Evolutionary conservation across 2,888 invertebrate species (phyloP), one percentile per base, ranked within the genome.

Genomic region (Orthosia gracilis): DNA sequence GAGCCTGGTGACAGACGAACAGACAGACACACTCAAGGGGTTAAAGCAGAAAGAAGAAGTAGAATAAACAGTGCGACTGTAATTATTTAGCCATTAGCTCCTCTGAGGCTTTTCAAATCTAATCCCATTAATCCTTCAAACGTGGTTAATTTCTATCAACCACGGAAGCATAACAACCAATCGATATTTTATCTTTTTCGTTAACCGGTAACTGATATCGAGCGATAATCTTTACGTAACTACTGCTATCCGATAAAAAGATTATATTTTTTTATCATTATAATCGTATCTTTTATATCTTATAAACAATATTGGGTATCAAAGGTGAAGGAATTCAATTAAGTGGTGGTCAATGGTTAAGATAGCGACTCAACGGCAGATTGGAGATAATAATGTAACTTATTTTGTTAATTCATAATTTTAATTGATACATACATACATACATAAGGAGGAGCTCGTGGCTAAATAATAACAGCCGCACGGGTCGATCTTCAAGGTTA

Each of bases 211-310:
- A 59, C 55, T 31, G 40, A 81, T 72, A 68, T 1, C 5, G 18
- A 21, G 0, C 40, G 70, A 70, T 76, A 77, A 77, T 54, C 13
- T 61, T 65, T 61, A 82, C 68, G 62, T 58, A 82, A 72, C 78
- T 69, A 74, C 68, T 50, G 50, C 1, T 26, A 23, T 5, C n/a
- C 26, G 80, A 78, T 78, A 73, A 64, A 15, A 12, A 62, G 11
- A 72, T 78, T 55, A 59, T 52, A 4, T 17, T 5, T 50, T 17
- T 5, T 50, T 63, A 80, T 77, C 80, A 61, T n/a, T 3, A 73
- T 65, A 61, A 77, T 79, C 61, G 50, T 62, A 62, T 75, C 59
- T 76, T 69, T 71, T 55, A 58, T 77, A 77, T 77, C 59, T 54
- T 66, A 59, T 55, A 52, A 66, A 72, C 64, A 68, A 59, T 58